These are phyloP conservation scores for Otolemur crassicaudatus DNA, from an alignment of 2,797 vertebrate genomes.

Conservation along the genomic window DNA sequence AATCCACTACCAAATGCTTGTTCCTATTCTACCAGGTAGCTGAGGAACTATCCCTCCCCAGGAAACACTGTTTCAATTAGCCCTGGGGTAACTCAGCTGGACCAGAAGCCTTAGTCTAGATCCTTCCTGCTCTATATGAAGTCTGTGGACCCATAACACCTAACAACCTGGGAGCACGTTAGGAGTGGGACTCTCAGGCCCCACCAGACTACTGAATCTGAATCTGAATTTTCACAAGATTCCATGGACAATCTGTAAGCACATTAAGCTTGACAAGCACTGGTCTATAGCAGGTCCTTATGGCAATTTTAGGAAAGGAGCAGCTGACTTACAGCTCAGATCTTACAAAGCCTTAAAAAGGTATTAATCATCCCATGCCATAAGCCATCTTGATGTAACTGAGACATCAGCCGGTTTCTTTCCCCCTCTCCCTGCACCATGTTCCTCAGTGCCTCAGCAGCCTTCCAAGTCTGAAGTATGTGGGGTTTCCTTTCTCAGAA, in stretches of 20 bases:
- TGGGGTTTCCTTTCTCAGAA: constrained; percentile 18
- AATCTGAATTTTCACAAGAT: background rate
- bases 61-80: background rate
- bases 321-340: background rate
- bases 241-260: background rate
- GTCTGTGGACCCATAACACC: background rate
- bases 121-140: background rate
- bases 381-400: background rate
- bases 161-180: background rate
- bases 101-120: background rate
- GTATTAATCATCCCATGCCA: background rate
- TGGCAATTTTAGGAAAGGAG: background rate
- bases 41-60: background rate
- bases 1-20: background rate
- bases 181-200: constrained; percentile 1
- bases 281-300: background rate
- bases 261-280: background rate
- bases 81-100: background rate
- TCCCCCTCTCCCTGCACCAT: background rate
- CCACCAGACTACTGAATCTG: background rate
- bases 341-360: background rate
- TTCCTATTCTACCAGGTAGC: background rate
- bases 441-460: background rate
- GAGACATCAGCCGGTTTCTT: background rate
- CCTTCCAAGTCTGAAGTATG: background rate